Evolutionary conservation across 2,888 invertebrate species (phyloP).

Genomic region (Anagyrus pseudococci): DNA sequence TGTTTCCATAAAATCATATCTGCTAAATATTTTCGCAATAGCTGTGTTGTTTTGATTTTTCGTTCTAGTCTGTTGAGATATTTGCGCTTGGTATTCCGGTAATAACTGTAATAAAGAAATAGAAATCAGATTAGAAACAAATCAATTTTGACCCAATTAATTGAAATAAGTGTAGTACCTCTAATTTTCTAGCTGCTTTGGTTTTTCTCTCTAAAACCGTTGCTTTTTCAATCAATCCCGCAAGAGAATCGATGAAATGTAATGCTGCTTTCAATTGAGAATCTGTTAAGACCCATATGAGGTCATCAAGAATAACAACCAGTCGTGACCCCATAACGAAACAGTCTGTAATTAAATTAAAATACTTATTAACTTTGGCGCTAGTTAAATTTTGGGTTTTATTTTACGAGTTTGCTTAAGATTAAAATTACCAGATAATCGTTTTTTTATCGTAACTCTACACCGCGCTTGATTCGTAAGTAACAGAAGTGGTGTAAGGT

Average conservation of each 20-base stretch:
- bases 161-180: constrained; percentile 68
- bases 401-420: too few species aligned
- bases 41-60: constrained; percentile 59
- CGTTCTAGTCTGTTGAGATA: constrained; percentile 67
- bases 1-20: constrained; percentile 95
- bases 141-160: too few species aligned
- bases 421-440: constrained; percentile 83
- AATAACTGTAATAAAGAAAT: constrained; percentile 63
- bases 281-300: constrained; percentile 96
- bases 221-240: constrained; percentile 81
- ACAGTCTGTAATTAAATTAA: constrained; percentile 74
- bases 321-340: constrained; percentile 90
- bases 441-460: constrained; percentile 94
- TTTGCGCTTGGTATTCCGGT: constrained; percentile 78
- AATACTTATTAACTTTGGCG: constrained; percentile 7
- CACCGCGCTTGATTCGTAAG: constrained; percentile 94
- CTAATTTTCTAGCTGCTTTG: constrained; percentile 85
- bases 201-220: constrained; percentile 80
- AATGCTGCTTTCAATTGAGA: constrained; percentile 93
- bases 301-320: constrained; percentile 91
- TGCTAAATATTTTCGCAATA: constrained; percentile 74
- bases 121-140: constrained; percentile 12
- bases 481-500: constrained; percentile 86
- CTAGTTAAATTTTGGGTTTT: too few species aligned
- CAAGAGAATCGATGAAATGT: constrained; percentile 85